Conservation (phyloP, 2,888 invertebrate genomes). For the Drosophila pullipes region DNA sequence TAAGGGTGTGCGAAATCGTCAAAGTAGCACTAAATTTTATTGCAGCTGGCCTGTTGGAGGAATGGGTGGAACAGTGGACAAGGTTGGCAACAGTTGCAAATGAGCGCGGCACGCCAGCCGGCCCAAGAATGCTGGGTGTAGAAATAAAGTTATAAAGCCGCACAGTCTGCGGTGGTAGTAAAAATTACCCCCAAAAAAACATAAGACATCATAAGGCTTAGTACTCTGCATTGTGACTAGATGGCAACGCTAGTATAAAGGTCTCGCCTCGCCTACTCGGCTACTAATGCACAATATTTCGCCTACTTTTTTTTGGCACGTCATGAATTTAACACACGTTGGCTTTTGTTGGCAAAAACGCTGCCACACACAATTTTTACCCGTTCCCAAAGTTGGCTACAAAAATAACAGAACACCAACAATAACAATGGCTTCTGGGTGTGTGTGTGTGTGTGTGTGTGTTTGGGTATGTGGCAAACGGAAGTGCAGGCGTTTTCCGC, state of each 20-base stretch:
- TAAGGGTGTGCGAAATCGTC: slow-evolving; percentile 73
- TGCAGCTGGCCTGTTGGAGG: slow-evolving; percentile 36
- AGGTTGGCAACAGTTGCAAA: slow-evolving; percentile 63
- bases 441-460: slow-evolving; percentile 4
- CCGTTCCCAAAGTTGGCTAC: background rate
- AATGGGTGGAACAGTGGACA: slow-evolving; percentile 4
- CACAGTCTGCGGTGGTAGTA: slow-evolving; percentile 56
- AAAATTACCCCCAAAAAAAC: slow-evolving; percentile 36
- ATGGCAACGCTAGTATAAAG: slow-evolving; percentile 24
- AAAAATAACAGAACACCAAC: slow-evolving; percentile 19
- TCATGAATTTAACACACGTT: slow-evolving; percentile 72
- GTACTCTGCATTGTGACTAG: slow-evolving; percentile 28
- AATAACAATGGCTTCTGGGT: slow-evolving; percentile 2
- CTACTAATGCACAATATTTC: slow-evolving; percentile 75
- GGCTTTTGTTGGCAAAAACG: slow-evolving; percentile 32
- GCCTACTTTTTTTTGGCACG: slow-evolving; percentile 66
- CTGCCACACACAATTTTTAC: slow-evolving; percentile 24
- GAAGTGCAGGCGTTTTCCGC: slow-evolving; percentile 80
- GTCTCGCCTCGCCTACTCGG: slow-evolving; percentile 4
- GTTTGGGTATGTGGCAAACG: slow-evolving; percentile 56
- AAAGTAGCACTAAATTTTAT: slow-evolving; percentile 76
- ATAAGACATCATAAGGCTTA: slow-evolving; percentile 52
- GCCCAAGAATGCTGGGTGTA: slow-evolving; percentile 17
- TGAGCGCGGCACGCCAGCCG: slow-evolving; percentile 70
- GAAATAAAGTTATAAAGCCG: slow-evolving; percentile 76